Base-by-base conservation (phyloP, 30 jellyfish, hydroid and myxozoan genomes). In the Hydractinia echinata region DNA sequence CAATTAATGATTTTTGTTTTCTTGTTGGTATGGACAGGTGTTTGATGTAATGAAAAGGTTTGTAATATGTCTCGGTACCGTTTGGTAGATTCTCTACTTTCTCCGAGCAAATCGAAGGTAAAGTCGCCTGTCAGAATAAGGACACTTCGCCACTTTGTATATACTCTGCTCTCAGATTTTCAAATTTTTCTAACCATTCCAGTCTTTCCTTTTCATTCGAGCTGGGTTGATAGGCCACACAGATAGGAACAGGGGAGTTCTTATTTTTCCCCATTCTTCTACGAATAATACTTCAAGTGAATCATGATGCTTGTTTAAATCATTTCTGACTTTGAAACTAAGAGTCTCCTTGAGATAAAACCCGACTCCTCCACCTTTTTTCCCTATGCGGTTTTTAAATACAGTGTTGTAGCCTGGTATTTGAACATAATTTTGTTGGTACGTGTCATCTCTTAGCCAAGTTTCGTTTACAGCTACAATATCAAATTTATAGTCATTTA, bases 331-430 rank as follows among this genome's bases (percentile, higher is more conserved):
- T 69, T 85, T 85, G 73, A 72, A 79, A 66, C 78, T 67, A 76
- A 85, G 44, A 66, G 88, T 67, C 66, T 78, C 88, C 14, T 58
- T 49, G 62, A 78, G 50, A 87, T 85, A 67, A 80, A 87, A 87
- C 67, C 94, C 84, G n/a, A 64, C 87, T n/a, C 94, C 94, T 7
- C 94, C 79, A 15, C 88, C 94, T 64, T 84, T 67, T 72, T 76
- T 68, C 73, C 69, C 78, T 50, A 68, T 61, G 44, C 94, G 85
- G 73, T 76, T 64, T 66, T 87, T 54, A 78, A 85, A 76, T 72
- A 67, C 83, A 44, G 44, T 83, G 72, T 78, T 76, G 69, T 85
- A 76, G 20, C 94, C 94, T 76, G 84, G 94, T 20, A 85, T 76
- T 72, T n/a, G 76, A 83, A 67, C 83, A 67, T 76, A 76, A 49